Percentiles rank a stretch among this genome's conserved stretches.
phyloP scores from a whole-genome alignment of 2,888 invertebrate species.

The Blastobasis adustella region DNA sequence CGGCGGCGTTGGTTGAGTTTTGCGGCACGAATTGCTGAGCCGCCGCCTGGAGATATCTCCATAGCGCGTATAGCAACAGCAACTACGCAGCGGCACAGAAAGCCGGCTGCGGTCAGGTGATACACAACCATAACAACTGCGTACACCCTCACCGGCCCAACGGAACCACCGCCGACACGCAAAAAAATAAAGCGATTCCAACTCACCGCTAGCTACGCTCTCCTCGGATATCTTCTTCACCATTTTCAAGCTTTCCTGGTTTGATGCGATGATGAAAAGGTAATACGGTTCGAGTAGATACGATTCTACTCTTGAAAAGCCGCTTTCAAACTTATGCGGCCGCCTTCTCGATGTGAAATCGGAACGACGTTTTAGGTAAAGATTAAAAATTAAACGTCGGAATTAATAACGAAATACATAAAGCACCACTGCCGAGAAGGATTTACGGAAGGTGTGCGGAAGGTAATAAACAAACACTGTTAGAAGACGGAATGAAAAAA shows the following conservation, averaged over 20 bases:
- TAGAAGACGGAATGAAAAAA: slow-evolving; percentile 76
- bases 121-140: slow-evolving; percentile 4
- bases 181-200: slow-evolving; percentile 4
- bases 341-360: slow-evolving; percentile 72
- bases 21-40: slow-evolving; percentile 2
- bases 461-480: slow-evolving; percentile 71
- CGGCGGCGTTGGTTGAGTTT: slow-evolving; percentile 5
- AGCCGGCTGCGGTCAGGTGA: slow-evolving; percentile 23
- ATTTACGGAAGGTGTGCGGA: slow-evolving; percentile 62
- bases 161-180: slow-evolving; percentile 1
- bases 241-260: slow-evolving; percentile 52
- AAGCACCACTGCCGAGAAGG: slow-evolving; percentile 71
- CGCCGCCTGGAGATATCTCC: slow-evolving; percentile 1
- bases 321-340: slow-evolving; percentile 72
- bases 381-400: slow-evolving; percentile 52
- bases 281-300: slow-evolving; percentile 64
- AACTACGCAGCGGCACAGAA: slow-evolving; percentile 31
- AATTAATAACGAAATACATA: slow-evolving; percentile 40
- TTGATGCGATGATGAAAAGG: slow-evolving; percentile 59
- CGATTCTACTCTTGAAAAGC: slow-evolving; percentile 67
- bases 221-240: slow-evolving; percentile 75
- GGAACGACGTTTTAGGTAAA: slow-evolving; percentile 56
- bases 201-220: slow-evolving; percentile 73
- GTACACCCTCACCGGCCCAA: slow-evolving; percentile 1
- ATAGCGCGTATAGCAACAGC: slow-evolving; percentile 13